These are phyloP conservation scores for Turnix velox DNA, from an alignment of 2,113 vertebrate species.

Conservation along the genomic window DNA sequence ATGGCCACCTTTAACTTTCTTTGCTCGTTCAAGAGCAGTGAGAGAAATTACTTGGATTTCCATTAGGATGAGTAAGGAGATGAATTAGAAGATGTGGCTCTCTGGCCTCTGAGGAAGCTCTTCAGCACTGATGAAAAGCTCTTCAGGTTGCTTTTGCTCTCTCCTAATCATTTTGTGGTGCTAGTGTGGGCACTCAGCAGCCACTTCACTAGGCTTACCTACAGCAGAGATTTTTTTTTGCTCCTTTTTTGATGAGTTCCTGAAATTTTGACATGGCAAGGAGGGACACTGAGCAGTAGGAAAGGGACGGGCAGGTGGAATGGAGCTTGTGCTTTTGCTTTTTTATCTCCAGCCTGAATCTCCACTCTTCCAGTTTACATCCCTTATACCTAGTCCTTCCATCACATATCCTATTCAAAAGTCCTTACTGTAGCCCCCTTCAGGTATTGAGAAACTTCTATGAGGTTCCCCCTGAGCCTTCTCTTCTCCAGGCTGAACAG, in stretches of 20 bases:
- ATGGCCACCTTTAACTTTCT: neutral
- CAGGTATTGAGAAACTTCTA: too few relatives aligned
- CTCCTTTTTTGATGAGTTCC: neutral
- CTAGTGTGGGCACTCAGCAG: neutral
- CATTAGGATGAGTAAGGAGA: neutral
- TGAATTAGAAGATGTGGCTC: neutral
- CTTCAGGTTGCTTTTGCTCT: neutral
- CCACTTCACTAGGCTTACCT: neutral
- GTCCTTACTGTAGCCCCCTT: too few relatives aligned
- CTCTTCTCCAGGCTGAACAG: too few relatives aligned
- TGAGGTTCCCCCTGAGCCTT: too few relatives aligned
- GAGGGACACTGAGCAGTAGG: neutral
- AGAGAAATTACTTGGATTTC: neutral
- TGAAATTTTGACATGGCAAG: neutral
- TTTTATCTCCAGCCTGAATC: too few relatives aligned
- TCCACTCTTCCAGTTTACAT: too few relatives aligned
- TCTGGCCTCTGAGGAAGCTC: neutral
- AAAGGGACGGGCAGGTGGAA: neutral
- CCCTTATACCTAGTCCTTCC: too few relatives aligned
- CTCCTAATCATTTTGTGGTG: neutral
- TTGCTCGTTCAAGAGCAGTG: neutral
- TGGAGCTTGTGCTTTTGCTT: neutral
- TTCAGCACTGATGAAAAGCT: neutral
- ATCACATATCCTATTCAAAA: too few relatives aligned
- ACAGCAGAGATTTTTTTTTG: neutral